Conservation (phyloP, 2,113 vertebrate genomes). For the Stegastes partitus region DNA sequence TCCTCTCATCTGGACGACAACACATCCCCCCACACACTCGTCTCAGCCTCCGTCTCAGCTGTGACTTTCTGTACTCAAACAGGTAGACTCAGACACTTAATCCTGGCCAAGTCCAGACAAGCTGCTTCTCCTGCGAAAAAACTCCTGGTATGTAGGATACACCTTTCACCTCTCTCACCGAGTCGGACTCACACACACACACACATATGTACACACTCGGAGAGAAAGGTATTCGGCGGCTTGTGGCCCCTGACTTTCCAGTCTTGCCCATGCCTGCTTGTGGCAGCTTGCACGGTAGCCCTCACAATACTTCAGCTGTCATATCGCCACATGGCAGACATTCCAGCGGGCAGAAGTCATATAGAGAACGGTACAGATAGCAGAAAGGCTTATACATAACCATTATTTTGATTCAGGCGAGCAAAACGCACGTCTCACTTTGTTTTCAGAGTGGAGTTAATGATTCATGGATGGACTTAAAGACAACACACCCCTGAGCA, state of each 20-base stretch:
- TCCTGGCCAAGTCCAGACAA: constrained; percentile 80
- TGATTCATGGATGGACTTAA: constrained; percentile 7
- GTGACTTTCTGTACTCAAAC: constrained; percentile 46
- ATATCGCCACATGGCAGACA: constrained; percentile 58
- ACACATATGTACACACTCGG: constrained; percentile 35
- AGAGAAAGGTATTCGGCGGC: constrained; percentile 53
- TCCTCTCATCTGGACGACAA: constrained; percentile 9
- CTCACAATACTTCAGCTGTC: constrained; percentile 49
- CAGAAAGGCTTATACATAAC: background rate
- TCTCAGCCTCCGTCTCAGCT: constrained; percentile 30
- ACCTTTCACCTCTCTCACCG: constrained; percentile 71
- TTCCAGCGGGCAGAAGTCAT: constrained; percentile 58
- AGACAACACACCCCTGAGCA: background rate
- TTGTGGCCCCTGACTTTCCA: constrained; percentile 57
- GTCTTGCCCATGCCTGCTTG: constrained; percentile 68
- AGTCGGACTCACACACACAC: constrained; percentile 38
- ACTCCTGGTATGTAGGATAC: constrained; percentile 75
- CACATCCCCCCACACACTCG: background rate
- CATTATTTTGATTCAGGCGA: constrained; percentile 30
- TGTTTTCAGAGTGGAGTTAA: constrained; percentile 19
- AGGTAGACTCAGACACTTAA: constrained; percentile 66
- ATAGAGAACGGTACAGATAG: constrained; percentile 19
- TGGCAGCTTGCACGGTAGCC: constrained; percentile 62
- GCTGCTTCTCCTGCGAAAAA: constrained; percentile 68
- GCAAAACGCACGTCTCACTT: background rate